Base-by-base conservation (phyloP, 2,888 invertebrate species). In the Hyalella azteca region DNA sequence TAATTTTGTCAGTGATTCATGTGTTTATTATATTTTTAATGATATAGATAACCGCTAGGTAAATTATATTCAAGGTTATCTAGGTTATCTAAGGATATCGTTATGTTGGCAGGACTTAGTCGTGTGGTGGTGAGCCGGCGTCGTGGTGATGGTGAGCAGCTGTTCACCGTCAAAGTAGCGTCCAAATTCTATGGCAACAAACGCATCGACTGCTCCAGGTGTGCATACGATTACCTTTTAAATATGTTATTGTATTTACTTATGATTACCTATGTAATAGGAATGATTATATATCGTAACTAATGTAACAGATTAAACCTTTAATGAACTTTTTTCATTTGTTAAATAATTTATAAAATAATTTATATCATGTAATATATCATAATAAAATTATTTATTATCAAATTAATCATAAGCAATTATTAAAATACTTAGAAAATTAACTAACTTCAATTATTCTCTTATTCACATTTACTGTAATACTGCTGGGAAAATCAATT, bases 81-180 rank as follows among this genome's bases (percentile, higher is more conserved):
- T n/a, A n/a, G n/a, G n/a, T n/a, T n/a, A n/a, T n/a, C n/a, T n/a
- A n/a, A n/a, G n/a, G n/a, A n/a, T n/a, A n/a, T n/a, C n/a, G n/a
- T n/a, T n/a, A n/a, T n/a, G n/a, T n/a, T n/a, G n/a, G n/a, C 66
- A 66, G 66, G 66, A 36, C 36, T 29, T 2, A 36, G 66, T 36
- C 32, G 66, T 36, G 66, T 66, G 36, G 66, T 36, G 29, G 66
- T 66, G 29, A 36, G 36, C 19, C 66, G 66, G 36, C 32, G 66
- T 15, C 39, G 66, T n/a, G 66, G 66, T 36, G 19, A 19, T 19
- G 66, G 66, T 36, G 36, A 36, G 32, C 66, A 36, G 11, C 13
- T 54, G 29, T 32, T 66, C 36, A 19, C 66, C 66, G 36, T 66
- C 66, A 66, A 66, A 66, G 66, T 66, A 9, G 29, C 36, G 4